Evolutionary conservation across 2,888 invertebrate genomes (phyloP), one percentile per base, ranked within the genome.

Genomic region (Agrochola lota): DNA sequence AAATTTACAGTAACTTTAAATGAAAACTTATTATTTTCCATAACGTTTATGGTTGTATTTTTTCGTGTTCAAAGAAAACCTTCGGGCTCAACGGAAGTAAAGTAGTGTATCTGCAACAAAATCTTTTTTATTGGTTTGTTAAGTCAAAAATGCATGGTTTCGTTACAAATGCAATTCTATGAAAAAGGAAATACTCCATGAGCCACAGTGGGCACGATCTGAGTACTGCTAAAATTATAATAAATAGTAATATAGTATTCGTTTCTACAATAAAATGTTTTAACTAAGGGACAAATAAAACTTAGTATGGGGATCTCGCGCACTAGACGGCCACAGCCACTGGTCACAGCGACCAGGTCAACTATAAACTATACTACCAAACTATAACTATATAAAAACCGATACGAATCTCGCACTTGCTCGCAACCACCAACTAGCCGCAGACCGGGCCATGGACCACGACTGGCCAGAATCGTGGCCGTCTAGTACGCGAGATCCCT

Each of bases 1-100:
- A 88, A 80, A 85, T 79, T 81, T 77, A 74, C 71, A 74, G 71
- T 81, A 80, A 69, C 80, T 84, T 74, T 43, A 83, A 55, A 70
- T 80, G 66, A 83, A 82, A 83, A 74, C 71, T 81, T 81, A 78
- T 83, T 85, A 81, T 83, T 85, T 87, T 73, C 52, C 59, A 70
- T 74, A 60, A 52, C 52, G 66, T 70, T 67, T 75, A 49, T 80
- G 85, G 75, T 85, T 82, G 63, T 57, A 74, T 74, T 71, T 72
- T 63, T 60, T 70, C 57, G 40, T 84, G 26, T 71, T 40, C 15
- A 49, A 64, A 57, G 12, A 52, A 69, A 57, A 59, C 7, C 68
- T 64, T 40, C 30, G 67, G 30, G 30, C 43, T 55, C 23, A 15
- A 35, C 26, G 60, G 49, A 67, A 67, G 43, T 78, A 52, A 40